Conservation (phyloP, 2,113 vertebrate species). For the Hypomesus transpacificus region DNA sequence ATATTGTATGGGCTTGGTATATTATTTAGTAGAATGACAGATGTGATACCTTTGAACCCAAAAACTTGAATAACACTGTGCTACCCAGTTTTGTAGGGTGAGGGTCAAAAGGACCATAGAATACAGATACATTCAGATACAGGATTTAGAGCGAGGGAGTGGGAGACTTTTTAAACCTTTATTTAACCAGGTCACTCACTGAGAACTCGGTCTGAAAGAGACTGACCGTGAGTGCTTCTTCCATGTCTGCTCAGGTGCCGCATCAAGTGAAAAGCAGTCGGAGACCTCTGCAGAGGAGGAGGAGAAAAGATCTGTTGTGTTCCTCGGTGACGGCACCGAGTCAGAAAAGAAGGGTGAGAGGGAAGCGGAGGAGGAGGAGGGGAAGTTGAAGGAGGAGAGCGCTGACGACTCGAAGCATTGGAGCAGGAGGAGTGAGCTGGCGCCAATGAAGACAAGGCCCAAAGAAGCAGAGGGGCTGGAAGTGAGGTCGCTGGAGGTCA, state of each 20-base stretch:
- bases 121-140: too few species aligned
- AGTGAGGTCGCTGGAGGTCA: slow-evolving; percentile 38
- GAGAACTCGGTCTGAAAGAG: not conserved
- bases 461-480: slow-evolving; percentile 42
- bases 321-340: slow-evolving; percentile 35
- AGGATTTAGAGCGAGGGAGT: too few species aligned
- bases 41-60: too few species aligned
- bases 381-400: slow-evolving; percentile 38
- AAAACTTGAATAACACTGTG: too few species aligned
- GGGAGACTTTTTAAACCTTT: too few species aligned
- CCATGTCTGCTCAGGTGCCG: slow-evolving; percentile 25
- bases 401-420: slow-evolving; percentile 64
- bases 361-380: slow-evolving; percentile 34
- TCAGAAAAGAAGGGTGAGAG: slow-evolving; percentile 41
- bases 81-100: too few species aligned
- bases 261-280: slow-evolving; percentile 24
- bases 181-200: slow-evolving; percentile 1
- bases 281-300: slow-evolving; percentile 43
- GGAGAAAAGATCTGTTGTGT: slow-evolving; percentile 23
- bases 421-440: slow-evolving; percentile 76
- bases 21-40: too few species aligned
- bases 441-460: slow-evolving; percentile 51
- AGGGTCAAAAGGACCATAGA: too few species aligned
- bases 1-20: too few species aligned
- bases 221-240: not conserved